Evolutionary conservation across 2,113 vertebrate species (phyloP), one percentile per base, ranked within the genome.

Genomic region (Toxostoma redivivum): DNA sequence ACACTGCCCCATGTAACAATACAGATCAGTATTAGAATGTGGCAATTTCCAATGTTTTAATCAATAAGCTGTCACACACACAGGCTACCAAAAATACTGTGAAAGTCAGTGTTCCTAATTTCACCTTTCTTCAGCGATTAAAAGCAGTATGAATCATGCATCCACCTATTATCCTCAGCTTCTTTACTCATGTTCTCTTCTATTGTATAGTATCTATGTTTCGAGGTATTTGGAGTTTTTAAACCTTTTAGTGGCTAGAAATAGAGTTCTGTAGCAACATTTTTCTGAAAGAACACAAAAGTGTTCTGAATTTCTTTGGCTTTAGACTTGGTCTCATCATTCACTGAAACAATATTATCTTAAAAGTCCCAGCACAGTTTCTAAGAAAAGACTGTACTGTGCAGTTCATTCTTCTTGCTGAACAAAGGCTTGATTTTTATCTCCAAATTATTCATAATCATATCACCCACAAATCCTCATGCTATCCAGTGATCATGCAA

Each of bases 401-500:
- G 38, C 40, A 76, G 53, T 21, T 90, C 14, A 62, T 60, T 86
- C 66, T 62, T 73, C 28, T 7, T 66, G 37, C 66, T 86, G 56
- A 92, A 88, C 73, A 89, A 82, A 91, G 30, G 50, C 33, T 73
- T 61, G 44, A 67, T 78, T 76, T 48, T 94, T 80, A 13, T 73
- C 19, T 96, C 69, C 35, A 15, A 37, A 90, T 33, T 81, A 65
- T 30, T 48, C 14, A 38, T 25, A n/a, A n/a, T 48, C 53, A 4
- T 57, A 86, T 61, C 56, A 61, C 13, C 13, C 51, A 50, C 25
- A 85, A 67, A 91, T 64, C 45, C 19, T 71, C 53, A 40, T 1
- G 5, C n/a, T 73, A 82, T 54, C 53, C 79, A 91, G n/a, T 42
- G 65, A 74, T 90, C 94, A 96, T 44, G 31, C 82, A 97, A 92